Percentiles rank a stretch among this genome's conserved stretches.
phyloP scores from a whole-genome alignment of 1,140 invertebrate genomes.

The Drosophila cardini region DNA sequence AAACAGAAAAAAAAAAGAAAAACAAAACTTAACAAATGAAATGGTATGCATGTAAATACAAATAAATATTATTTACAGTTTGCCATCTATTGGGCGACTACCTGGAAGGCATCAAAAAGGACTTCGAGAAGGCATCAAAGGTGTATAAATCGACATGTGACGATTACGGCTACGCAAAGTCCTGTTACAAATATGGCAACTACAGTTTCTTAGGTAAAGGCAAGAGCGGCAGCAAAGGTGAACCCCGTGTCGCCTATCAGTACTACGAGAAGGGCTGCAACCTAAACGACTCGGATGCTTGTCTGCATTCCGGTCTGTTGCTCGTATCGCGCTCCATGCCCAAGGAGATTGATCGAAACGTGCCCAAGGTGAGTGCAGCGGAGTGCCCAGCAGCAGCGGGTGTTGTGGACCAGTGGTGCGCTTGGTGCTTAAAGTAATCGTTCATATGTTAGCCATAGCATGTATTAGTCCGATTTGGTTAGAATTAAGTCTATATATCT shows the following conservation, averaged over 20 bases:
- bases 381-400: no score
- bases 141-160: slow-evolving; percentile 95
- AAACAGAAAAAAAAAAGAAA: slow-evolving; percentile 3
- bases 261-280: slow-evolving; percentile 93
- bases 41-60: neutral
- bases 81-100: slow-evolving; percentile 96
- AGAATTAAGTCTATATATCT: neutral
- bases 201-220: slow-evolving; percentile 89
- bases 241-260: slow-evolving; percentile 87
- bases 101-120: slow-evolving; percentile 92
- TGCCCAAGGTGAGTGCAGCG: slow-evolving; percentile 85
- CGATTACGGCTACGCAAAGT: slow-evolving; percentile 91
- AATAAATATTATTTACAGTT: slow-evolving; percentile 85
- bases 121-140: slow-evolving; percentile 90
- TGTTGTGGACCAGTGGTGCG: no score
- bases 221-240: slow-evolving; percentile 85
- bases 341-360: slow-evolving; percentile 85
- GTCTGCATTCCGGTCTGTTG: slow-evolving; percentile 91
- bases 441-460: neutral
- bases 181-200: slow-evolving; percentile 93
- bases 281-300: slow-evolving; percentile 88
- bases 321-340: slow-evolving; percentile 86
- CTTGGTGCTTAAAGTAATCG: no score
- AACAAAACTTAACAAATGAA: neutral
- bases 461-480: neutral